phyloP scores from a whole-genome alignment of 2,888 invertebrate genomes.

The Griposia aprilina region DNA sequence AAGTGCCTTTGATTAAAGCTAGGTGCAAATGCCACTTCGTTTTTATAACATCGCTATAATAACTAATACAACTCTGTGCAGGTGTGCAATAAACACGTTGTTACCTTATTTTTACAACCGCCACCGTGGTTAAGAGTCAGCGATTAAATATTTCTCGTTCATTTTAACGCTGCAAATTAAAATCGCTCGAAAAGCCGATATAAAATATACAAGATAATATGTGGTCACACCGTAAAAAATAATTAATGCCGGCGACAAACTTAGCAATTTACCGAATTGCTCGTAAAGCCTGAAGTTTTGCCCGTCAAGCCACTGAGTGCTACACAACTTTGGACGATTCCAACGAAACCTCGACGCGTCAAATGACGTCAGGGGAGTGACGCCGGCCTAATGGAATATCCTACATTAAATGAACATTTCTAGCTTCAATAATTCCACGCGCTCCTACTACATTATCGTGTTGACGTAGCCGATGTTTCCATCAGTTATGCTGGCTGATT shows the following conservation, averaged over 20 bases:
- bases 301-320: conserved; percentile 57
- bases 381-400: conserved; percentile 62
- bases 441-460: conserved; percentile 26
- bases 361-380: conserved; percentile 60
- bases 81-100: conserved; percentile 16
- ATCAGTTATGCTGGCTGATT: conserved; percentile 26
- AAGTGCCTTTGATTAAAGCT: conserved; percentile 1
- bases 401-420: conserved; percentile 56
- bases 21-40: conserved; percentile 7
- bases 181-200: conserved; percentile 14
- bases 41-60: conserved; percentile 10
- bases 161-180: conserved; percentile 20
- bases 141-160: conserved; percentile 19
- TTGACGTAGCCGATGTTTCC: conserved; percentile 15
- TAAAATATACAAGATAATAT: conserved; percentile 33
- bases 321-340: conserved; percentile 64
- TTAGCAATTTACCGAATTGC: conserved; percentile 72
- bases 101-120: conserved; percentile 25
- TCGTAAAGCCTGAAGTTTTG: conserved; percentile 72
- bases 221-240: conserved; percentile 69
- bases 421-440: conserved; percentile 43
- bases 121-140: not conserved
- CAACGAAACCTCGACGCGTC: conserved; percentile 47
- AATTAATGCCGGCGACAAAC: conserved; percentile 73
- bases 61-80: conserved; percentile 1